Evolutionary conservation across 2,797 vertebrate species (phyloP), one percentile per base, ranked within the genome.

Genomic region (Huso huso): DNA sequence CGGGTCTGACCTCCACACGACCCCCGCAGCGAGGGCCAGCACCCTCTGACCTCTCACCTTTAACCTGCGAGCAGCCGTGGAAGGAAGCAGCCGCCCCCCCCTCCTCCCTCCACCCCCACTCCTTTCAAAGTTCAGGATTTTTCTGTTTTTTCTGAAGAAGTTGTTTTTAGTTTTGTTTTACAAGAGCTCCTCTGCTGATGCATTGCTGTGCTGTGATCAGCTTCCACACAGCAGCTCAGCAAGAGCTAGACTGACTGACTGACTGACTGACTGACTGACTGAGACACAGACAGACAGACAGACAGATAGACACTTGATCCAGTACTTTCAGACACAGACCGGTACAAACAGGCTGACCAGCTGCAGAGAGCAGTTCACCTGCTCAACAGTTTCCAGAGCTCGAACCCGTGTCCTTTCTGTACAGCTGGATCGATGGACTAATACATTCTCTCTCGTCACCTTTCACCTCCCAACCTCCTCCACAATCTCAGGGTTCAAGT

Each of bases 1-100:
- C 91, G 88, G 69, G 92, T 98, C 88, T 98, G 89, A 94, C 87
- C 77, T 77, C 68, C 81, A 79, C 86, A 81, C 82, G 83, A 61
- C 70, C 70, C 83, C 86, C 81, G 86, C 84, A 85, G 88, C 89
- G 79, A 88, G 71, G 84, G 83, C 79, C 73, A 72, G 81, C 77
- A 83, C 90, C 81, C 78, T 82, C 83, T 79, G 83, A 83, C 78
- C 85, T 83, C 82, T 76, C 77, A 88, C 89, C 88, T 48, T 68
- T 62, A 71, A 62, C 69, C 75, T 74, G 80, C 81, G 59, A 8
- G 65, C 49, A 61, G 51, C n/a, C 10, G 61, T 62, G 18, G 57
- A 23, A 70, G 62, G 66, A 52, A 12, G 66, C 52, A 65, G 65
- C 57, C 1, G 71, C 65, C 67, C 71, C 69, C 73, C 74, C 52